Evolutionary conservation across 2,888 invertebrate genomes (phyloP), one percentile per base, ranked within the genome.

Genomic region (Scaptomyza tumidula): DNA sequence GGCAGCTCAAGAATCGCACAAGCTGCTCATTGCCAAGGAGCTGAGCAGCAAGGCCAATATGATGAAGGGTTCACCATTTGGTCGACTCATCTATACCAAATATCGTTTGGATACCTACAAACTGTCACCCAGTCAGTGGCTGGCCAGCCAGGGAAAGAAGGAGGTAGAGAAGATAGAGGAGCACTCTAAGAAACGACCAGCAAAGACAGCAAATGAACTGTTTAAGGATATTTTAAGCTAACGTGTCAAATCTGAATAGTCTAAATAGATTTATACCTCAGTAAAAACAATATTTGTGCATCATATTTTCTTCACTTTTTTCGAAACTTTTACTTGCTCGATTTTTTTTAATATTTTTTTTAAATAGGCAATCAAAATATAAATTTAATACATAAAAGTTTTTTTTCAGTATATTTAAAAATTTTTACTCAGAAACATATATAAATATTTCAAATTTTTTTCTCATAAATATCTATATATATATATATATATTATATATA

Each of bases 71-170:
- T 94, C 95, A 1, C 93, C 93, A 69, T 95, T 93, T 87, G 97
- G 98, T 0, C 93, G 94, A 48, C 93, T 96, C n/a, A 93, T 97
- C 0, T 94, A 94, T 0, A 88, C 89, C 2, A 96, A 96, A 85
- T 93, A 95, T 11, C 95, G 95, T 55, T 93, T 97, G 2, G 92
- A 94, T 6, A 93, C 95, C 0, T 97, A 94, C 89, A 94, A 94
- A 56, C 90, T 94, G 33, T 95, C 94, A 45, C 94, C 94, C 77
- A 94, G 94, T 31, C 94, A 95, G 41, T 97, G 97, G 97, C 94
- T 94, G 68, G 80, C 89, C 4, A 87, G 75, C 37, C 66, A 85
- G n/a, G 54, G 64, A 3, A 72, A 75, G 31, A 79, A 76, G 2
- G 54, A 69, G 14, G 53, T 77, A 9, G 69, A 59, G n/a, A 44